phyloP scores from a whole-genome alignment of 2,113 vertebrate species.

The Terrapene triunguis region DNA sequence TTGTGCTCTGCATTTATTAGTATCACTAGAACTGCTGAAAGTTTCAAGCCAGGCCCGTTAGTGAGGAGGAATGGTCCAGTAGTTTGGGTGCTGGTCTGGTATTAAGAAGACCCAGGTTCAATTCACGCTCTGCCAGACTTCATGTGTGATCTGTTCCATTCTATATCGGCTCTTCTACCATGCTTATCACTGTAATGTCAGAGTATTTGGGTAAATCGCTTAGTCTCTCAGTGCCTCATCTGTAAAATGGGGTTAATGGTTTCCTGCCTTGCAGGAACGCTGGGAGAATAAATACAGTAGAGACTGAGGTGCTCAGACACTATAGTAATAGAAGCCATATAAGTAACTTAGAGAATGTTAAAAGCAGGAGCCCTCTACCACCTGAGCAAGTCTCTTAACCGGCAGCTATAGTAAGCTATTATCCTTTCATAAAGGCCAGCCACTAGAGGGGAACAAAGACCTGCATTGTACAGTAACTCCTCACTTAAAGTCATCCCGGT shows the following conservation, averaged over 20 bases:
- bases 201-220: neutral
- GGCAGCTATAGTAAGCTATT: neutral
- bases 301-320: neutral
- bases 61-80: slow-evolving; percentile 10
- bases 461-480: neutral
- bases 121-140: neutral
- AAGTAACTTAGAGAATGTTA: neutral
- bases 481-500: too few relatives aligned
- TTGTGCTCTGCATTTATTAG: neutral
- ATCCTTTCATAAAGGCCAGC: neutral
- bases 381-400: neutral
- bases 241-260: rapidly evolving
- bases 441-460: neutral
- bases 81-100: slow-evolving; percentile 25
- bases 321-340: neutral
- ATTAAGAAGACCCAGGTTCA: slow-evolving; percentile 18
- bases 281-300: neutral
- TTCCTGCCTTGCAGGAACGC: neutral
- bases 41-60: slow-evolving; percentile 23
- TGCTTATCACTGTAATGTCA: neutral
- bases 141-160: neutral
- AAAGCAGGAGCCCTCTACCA: neutral
- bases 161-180: neutral
- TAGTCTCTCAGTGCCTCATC: neutral
- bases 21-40: neutral